Percentiles rank a stretch among this genome's conserved stretches.
Conservation (phyloP, 2,797 vertebrate species). For the Sebastes steindachneri region DNA sequence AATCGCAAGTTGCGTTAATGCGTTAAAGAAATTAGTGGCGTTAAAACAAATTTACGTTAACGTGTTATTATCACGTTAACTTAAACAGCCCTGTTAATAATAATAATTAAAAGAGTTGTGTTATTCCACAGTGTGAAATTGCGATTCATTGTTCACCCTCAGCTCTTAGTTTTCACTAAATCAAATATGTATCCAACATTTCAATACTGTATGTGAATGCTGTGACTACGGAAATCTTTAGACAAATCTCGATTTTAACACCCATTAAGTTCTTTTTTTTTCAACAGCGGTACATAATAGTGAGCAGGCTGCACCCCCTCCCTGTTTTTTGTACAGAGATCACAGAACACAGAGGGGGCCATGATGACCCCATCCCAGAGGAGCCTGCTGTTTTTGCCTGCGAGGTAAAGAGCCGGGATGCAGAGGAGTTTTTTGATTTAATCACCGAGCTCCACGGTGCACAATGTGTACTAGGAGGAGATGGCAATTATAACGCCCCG, state of each 20-base stretch:
- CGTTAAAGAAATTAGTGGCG: no score
- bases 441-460: conserved; percentile 76
- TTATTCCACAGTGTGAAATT: conserved; percentile 16
- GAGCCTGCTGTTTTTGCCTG: conserved; percentile 85
- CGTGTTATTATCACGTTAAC: no score
- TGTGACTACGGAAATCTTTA: conserved; percentile 7
- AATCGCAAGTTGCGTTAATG: no score
- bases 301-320: conserved; percentile 47
- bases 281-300: conserved; percentile 35
- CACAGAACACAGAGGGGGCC: conserved; percentile 76
- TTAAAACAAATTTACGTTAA: no score
- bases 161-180: conserved; percentile 7
- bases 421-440: conserved; percentile 79
- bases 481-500: conserved; percentile 84
- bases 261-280: conserved; percentile 33
- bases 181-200: conserved; percentile 54
- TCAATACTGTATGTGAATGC: neutral
- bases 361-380: conserved; percentile 79
- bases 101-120: conserved; percentile 33
- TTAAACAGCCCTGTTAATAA: conserved; percentile 4
- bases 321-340: conserved; percentile 62
- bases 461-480: conserved; percentile 74
- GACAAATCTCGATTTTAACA: conserved; percentile 49
- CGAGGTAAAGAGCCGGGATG: conserved; percentile 79
- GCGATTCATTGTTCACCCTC: conserved; percentile 18